A percentile compares a stretch with the other conserved stretches of the same genome.
Conservation (phyloP, 53 echinoderm and acorn worm genomes). For the Temnopleurus reevesii region DNA sequence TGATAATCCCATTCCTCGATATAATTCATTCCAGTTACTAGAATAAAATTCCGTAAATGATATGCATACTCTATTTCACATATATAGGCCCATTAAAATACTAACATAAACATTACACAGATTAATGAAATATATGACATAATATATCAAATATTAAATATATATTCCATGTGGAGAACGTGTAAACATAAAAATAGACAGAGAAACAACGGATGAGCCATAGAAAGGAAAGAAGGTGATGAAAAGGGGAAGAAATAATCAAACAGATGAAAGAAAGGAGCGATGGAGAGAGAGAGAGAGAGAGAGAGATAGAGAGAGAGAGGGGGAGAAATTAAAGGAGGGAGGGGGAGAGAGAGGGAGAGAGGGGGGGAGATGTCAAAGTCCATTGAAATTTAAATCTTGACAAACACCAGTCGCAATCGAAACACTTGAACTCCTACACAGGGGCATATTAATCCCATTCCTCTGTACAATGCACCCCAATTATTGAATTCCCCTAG, state of each 20-base stretch:
- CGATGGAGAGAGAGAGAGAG: background rate
- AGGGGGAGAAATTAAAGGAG: background rate
- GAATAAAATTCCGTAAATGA: no score
- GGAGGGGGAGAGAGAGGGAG: background rate
- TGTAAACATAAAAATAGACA: background rate
- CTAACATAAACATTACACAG: no score
- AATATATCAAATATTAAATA: no score
- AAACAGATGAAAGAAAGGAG: background rate
- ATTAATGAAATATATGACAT: no score
- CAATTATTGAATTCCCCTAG: background rate
- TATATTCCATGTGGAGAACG: no score
- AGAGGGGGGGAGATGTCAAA: constrained; percentile 29
- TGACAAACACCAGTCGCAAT: constrained; percentile 44
- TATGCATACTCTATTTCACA: no score
- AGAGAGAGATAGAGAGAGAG: background rate
- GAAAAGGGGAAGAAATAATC: background rate
- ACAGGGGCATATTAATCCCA: background rate
- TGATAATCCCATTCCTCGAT: background rate
- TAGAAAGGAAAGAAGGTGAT: background rate
- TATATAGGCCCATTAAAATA: no score
- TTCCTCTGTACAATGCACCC: background rate
- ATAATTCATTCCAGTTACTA: no score
- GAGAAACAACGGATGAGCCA: background rate
- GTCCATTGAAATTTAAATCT: constrained; percentile 25
- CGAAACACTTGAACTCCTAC: background rate